Percentiles rank a stretch among this genome's conserved stretches.
These are phyloP conservation scores for Caprella mutica DNA, from an alignment of 2,888 invertebrate genomes.

Conservation along the genomic window DNA sequence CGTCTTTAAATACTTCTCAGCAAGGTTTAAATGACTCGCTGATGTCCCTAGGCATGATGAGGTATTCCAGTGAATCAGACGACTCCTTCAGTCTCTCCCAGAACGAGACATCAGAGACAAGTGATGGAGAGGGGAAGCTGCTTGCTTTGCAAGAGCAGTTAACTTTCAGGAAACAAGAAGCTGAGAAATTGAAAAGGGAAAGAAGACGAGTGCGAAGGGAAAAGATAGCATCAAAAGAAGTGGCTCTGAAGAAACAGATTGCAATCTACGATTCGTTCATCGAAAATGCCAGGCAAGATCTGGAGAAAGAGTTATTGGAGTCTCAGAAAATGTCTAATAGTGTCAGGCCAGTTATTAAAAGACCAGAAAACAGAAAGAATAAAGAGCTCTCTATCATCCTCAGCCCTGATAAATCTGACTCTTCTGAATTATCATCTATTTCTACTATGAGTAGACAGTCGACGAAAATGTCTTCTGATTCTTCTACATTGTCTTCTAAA, in stretches of 20 bases:
- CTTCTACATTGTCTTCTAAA: too few species aligned
- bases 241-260: slow-evolving; percentile 45
- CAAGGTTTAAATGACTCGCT: slow-evolving; percentile 2
- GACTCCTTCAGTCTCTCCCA: slow-evolving; percentile 38
- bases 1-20: too few species aligned
- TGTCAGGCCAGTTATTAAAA: slow-evolving; percentile 33
- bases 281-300: slow-evolving; percentile 24
- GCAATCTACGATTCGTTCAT: slow-evolving; percentile 37
- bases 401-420: slow-evolving; percentile 16
- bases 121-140: slow-evolving; percentile 46
- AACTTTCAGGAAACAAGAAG: slow-evolving; percentile 43
- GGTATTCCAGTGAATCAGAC: slow-evolving; percentile 36
- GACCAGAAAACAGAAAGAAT: slow-evolving; percentile 27
- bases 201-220: slow-evolving; percentile 43
- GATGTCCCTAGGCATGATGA: background rate
- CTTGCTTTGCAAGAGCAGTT: slow-evolving; percentile 45
- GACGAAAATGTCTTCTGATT: too few species aligned
- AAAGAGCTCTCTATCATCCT: slow-evolving; percentile 17
- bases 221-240: slow-evolving; percentile 44
- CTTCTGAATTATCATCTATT: slow-evolving; percentile 15
- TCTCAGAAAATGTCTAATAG: background rate
- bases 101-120: slow-evolving; percentile 45
- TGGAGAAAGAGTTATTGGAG: slow-evolving; percentile 22
- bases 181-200: slow-evolving; percentile 44
- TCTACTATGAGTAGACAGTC: too few species aligned